phyloP scores from a whole-genome alignment of 2,888 invertebrate genomes.

The Euzetes globulus region DNA sequence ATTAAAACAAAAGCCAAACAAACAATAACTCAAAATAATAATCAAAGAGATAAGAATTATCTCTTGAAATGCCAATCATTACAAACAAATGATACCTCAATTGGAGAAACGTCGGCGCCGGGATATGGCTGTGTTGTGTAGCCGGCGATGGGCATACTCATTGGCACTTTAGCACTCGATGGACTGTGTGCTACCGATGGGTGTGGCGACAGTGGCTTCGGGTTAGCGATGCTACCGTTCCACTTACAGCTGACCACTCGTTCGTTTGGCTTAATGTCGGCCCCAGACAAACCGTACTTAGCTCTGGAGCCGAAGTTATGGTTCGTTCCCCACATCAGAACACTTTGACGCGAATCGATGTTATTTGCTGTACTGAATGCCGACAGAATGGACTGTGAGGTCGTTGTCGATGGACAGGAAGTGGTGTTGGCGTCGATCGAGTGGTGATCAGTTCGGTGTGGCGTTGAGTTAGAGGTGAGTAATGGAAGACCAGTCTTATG shows the following conservation, averaged over 20 bases:
- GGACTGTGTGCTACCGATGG: slow-evolving; percentile 30
- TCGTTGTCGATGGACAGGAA: slow-evolving; percentile 7
- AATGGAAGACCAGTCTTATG: slow-evolving; percentile 37
- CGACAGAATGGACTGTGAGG: slow-evolving; percentile 34
- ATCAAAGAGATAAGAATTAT: neutral
- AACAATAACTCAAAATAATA: neutral
- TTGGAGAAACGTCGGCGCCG: neutral
- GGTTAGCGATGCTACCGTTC: slow-evolving; percentile 38
- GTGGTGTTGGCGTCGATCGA: slow-evolving; percentile 26
- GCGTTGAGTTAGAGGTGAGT: slow-evolving; percentile 28
- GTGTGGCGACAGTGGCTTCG: slow-evolving; percentile 39
- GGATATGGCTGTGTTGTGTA: slow-evolving; percentile 37
- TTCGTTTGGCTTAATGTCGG: slow-evolving; percentile 35
- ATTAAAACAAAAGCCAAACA: slow-evolving; percentile 1
- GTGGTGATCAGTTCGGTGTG: slow-evolving; percentile 37
- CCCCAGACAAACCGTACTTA: slow-evolving; percentile 37
- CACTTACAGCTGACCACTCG: slow-evolving; percentile 38
- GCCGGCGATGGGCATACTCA: slow-evolving; percentile 36
- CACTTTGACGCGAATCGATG: slow-evolving; percentile 69
- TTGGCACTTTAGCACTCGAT: slow-evolving; percentile 38
- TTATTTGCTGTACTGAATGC: slow-evolving; percentile 33
- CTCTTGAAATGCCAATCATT: neutral
- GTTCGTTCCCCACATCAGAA: slow-evolving; percentile 75
- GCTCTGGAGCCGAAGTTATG: slow-evolving; percentile 29
- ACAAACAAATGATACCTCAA: slow-evolving; percentile 26